These are phyloP conservation scores for Podarcis raffonei DNA, from an alignment of 2,113 vertebrate species.

Conservation along the genomic window DNA sequence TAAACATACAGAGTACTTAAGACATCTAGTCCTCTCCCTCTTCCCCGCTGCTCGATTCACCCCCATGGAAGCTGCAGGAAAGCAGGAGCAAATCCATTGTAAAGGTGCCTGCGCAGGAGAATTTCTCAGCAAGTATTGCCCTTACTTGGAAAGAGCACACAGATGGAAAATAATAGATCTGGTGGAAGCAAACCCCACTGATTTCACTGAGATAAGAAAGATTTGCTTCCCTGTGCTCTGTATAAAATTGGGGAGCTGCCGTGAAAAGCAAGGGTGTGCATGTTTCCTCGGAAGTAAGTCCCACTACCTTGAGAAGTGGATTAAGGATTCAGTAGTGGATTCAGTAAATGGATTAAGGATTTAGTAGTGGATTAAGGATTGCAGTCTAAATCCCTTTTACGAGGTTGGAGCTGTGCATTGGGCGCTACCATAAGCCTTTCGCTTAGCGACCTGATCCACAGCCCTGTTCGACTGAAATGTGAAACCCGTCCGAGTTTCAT, in stretches of 20 bases:
- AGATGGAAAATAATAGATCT: neutral
- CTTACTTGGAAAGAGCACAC: neutral
- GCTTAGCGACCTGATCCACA: neutral
- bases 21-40: no score
- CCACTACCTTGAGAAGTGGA: neutral
- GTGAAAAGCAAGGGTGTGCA: neutral
- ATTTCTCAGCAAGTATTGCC: neutral
- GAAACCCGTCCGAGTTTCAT: neutral
- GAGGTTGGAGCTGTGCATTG: neutral
- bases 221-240: neutral
- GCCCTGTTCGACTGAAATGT: neutral
- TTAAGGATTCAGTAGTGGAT: neutral
- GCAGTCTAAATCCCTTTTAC: neutral
- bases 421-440: neutral
- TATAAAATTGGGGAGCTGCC: neutral
- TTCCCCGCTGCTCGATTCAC: no score
- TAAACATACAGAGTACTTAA: neutral
- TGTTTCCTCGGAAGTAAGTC: neutral
- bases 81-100: neutral
- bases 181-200: neutral
- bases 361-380: neutral
- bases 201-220: neutral
- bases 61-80: neutral
- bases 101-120: neutral
- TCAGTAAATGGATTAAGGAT: no score